Percentiles rank a stretch among this genome's conserved stretches.
Evolutionary conservation across 2,797 vertebrate genomes (phyloP).

Genomic region (Cyclura pinguis): DNA sequence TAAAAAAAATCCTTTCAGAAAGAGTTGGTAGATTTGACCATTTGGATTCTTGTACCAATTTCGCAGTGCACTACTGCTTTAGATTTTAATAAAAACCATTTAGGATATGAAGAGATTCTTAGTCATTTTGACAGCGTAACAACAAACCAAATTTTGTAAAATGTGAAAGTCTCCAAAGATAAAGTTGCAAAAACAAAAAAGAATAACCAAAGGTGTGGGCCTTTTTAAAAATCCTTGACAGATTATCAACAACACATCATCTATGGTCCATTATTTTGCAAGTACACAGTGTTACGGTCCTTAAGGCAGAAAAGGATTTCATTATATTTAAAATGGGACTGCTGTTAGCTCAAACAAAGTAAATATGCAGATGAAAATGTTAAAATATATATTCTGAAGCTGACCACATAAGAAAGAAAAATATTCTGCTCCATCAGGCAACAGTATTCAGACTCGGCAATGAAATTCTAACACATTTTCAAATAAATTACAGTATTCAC

Average conservation of each 20-base stretch:
- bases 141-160: background rate
- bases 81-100: background rate
- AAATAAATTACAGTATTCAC: background rate
- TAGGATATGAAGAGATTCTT: background rate
- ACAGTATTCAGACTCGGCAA: background rate
- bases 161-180: background rate
- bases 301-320: background rate
- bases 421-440: background rate
- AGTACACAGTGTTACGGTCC: background rate
- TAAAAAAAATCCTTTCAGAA: background rate
- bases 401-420: background rate
- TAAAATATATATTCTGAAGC: background rate
- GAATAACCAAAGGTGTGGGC: too few species aligned
- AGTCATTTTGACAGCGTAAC: background rate
- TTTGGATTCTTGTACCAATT: background rate
- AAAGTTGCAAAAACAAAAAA: background rate
- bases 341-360: slow-evolving; percentile 12
- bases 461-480: background rate
- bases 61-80: background rate
- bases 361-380: too few species aligned
- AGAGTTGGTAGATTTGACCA: background rate
- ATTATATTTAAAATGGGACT: background rate
- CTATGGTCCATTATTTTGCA: background rate
- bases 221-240: too few species aligned
- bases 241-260: too few species aligned